Percentiles rank a stretch among this genome's conserved stretches.
phyloP scores from a whole-genome alignment of 2,797 vertebrate species.

The Alosa sapidissima region DNA sequence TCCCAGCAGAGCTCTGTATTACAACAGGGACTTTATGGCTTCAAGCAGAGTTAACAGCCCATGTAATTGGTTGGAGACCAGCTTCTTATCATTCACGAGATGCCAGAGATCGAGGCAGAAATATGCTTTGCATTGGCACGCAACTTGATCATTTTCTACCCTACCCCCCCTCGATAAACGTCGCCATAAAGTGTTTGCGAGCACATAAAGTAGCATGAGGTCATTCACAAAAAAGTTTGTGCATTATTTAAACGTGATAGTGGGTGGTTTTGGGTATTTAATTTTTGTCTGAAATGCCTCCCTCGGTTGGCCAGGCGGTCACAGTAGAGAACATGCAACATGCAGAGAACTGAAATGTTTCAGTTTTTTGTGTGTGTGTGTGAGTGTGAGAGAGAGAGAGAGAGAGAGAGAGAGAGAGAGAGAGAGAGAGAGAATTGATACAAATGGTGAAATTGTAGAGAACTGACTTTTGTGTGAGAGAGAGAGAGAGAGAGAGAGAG shows the following conservation, averaged over 20 bases:
- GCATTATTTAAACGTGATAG: neutral
- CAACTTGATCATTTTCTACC: conserved; percentile 29
- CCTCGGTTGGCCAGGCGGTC: neutral
- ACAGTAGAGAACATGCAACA: neutral
- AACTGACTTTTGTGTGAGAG: neutral
- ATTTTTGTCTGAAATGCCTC: neutral
- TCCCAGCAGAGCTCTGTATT: neutral
- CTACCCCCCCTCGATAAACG: neutral
- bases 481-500: neutral
- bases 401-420: neutral
- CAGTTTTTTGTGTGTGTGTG: neutral
- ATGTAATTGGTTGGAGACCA: conserved; percentile 68
- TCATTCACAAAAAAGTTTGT: conserved; percentile 6
- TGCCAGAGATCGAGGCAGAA: conserved; percentile 32
- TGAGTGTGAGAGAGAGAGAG: neutral
- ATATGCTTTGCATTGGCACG: conserved; percentile 11
- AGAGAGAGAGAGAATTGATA: neutral
- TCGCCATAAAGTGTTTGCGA: conserved; percentile 25
- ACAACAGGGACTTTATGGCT: conserved; percentile 11
- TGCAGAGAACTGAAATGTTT: no score
- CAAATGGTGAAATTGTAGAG: neutral
- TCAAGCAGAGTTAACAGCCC: conserved; percentile 54
- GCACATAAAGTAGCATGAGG: conserved; percentile 22
- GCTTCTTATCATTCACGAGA: conserved; percentile 57
- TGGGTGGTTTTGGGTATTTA: neutral